Evolutionary conservation across 2,888 invertebrate genomes (phyloP), one percentile per base, ranked within the genome.

Genomic region (Chesias legatella): DNA sequence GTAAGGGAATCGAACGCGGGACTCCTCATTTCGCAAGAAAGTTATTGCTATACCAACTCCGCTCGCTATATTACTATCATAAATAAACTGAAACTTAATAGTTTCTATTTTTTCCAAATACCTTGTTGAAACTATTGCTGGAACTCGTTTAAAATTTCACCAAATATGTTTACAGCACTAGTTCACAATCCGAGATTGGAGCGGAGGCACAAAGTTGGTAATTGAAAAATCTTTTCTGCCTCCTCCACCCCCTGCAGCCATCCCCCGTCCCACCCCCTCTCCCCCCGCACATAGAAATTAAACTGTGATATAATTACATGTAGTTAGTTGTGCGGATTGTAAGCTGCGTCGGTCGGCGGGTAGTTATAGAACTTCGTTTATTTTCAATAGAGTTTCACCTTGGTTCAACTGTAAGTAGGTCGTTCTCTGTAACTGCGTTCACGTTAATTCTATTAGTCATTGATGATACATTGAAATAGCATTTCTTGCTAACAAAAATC

Each of bases 151-250:
- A 17, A 17, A 17, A 17, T 17, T 17, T 17, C 2, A 17, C 5
- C 5, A 17, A 17, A 53, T 49, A 47, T 63, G 41, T 54, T 9
- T 4, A 11, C 22, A 20, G 7, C 39, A 53, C 47, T 77, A 54
- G 64, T 73, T 82, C 81, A 60, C 63, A 58, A 48, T 38, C 62
- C 57, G 72, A 78, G 83, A 82, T 80, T 80, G 79, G 74, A 81
- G 78, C 74, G 70, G 65, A 72, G 75, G 80, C 77, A 79, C 79
- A 79, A 80, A 83, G 76, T 83, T 80, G 74, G 81, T 84, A 83
- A 84, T 84, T 84, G 84, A 84, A 84, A 84, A 84, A 82, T 83
- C 79, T 81, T 78, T 78, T 5, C 13, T 17, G 76, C 72, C 72
- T 65, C 66, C 64, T 25, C 54, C 50, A 36, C 37, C 39, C 25